phyloP scores from a whole-genome alignment of 1,140 invertebrate species.

The Zophobas atratus region DNA sequence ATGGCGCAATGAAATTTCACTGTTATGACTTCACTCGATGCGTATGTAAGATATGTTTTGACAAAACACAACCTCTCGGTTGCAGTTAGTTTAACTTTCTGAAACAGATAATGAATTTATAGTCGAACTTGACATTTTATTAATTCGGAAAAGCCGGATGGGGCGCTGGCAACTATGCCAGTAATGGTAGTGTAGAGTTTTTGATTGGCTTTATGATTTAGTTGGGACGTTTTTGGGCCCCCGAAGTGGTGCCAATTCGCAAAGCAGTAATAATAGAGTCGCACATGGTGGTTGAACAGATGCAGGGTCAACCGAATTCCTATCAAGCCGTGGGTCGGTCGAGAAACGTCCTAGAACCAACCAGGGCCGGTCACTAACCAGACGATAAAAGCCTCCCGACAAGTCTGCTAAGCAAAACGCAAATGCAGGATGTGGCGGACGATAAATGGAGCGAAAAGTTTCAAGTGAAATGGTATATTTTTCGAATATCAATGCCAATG shows the following conservation, averaged over 20 bases:
- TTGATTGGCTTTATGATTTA: too few species aligned
- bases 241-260: too few species aligned
- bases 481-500: too few species aligned
- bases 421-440: too few species aligned
- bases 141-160: neutral
- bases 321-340: neutral
- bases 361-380: conserved; percentile 10
- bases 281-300: neutral
- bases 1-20: neutral
- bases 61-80: too few species aligned
- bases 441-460: too few species aligned
- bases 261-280: too few species aligned
- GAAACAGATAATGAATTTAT: neutral
- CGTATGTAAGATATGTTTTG: too few species aligned
- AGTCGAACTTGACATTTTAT: neutral
- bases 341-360: conserved; percentile 7
- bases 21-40: neutral
- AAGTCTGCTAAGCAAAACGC: neutral
- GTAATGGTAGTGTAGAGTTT: too few species aligned
- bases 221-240: too few species aligned
- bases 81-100: neutral
- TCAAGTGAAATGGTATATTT: too few species aligned
- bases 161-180: too few species aligned
- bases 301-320: neutral
- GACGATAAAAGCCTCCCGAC: neutral